Conservation (phyloP, 2,888 invertebrate genomes). For the Hecatera dysodea region DNA sequence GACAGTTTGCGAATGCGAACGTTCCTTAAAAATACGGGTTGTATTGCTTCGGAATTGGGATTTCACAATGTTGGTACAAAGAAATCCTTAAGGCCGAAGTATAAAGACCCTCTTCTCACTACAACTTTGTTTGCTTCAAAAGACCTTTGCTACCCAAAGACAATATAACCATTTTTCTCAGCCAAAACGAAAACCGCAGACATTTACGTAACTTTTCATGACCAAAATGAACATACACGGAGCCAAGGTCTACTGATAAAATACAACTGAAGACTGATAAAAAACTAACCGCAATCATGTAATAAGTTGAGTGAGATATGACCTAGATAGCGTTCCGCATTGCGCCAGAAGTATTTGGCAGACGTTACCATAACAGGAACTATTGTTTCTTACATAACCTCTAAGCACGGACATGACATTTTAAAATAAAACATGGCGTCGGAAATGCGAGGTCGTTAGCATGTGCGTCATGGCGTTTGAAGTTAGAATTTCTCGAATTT, state of each 20-base stretch:
- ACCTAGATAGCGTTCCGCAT: conserved; percentile 49
- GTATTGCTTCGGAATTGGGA: too few relatives aligned
- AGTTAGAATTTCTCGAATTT: conserved; percentile 10
- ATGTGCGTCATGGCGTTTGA: conserved; percentile 9
- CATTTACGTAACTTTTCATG: conserved; percentile 23
- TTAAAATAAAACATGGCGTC: conserved; percentile 29
- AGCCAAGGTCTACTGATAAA: conserved; percentile 36
- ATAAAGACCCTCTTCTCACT: background rate
- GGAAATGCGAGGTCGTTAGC: conserved; percentile 29
- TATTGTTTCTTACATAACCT: conserved; percentile 24
- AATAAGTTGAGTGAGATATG: conserved; percentile 21
- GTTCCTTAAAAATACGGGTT: too few relatives aligned
- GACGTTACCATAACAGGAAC: conserved; percentile 11
- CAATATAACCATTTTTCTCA: too few relatives aligned
- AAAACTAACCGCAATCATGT: conserved; percentile 20
- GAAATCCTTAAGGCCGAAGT: background rate
- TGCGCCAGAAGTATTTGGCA: conserved; percentile 43
- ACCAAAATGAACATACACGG: conserved; percentile 5
- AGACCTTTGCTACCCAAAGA: background rate
- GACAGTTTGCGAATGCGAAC: too few relatives aligned
- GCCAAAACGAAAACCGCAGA: background rate
- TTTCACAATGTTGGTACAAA: background rate
- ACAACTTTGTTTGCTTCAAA: background rate
- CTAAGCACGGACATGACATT: conserved; percentile 16
- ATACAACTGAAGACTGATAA: conserved; percentile 30